phyloP scores from a whole-genome alignment of 2,797 vertebrate species.

The Bovichtus variegatus region DNA sequence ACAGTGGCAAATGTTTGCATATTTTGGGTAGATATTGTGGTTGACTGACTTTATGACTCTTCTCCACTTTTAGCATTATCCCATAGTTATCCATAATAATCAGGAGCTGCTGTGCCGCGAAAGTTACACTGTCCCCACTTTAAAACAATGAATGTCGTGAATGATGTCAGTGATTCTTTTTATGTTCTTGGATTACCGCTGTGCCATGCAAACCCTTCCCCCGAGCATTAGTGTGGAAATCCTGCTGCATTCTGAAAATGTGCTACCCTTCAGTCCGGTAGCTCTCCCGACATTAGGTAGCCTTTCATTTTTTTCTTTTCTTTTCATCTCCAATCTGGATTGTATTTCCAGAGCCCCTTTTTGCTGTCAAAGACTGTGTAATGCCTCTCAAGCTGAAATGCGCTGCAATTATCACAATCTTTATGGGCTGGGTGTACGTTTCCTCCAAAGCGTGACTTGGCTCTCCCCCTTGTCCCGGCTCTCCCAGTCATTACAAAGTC shows the following conservation, averaged over 20 bases:
- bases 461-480: conserved; percentile 26
- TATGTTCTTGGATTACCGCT: conserved; percentile 35
- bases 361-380: conserved; percentile 61
- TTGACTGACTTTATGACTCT: background rate
- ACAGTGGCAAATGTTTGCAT: background rate
- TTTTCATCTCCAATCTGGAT: conserved; percentile 56
- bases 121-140: background rate
- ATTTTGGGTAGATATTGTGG: background rate
- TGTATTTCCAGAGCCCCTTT: conserved; percentile 64
- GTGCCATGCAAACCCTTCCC: conserved; percentile 36
- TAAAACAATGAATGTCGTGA: conserved; percentile 22
- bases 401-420: conserved; percentile 75
- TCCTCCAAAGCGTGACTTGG: conserved; percentile 78
- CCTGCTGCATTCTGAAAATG: conserved; percentile 36
- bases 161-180: conserved; percentile 10
- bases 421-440: conserved; percentile 75
- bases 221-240: conserved; percentile 47
- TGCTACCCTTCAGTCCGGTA: conserved; percentile 54
- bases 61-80: background rate
- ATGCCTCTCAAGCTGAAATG: conserved; percentile 73
- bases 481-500: conserved; percentile 69
- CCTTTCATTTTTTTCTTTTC: conserved; percentile 24
- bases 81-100: conserved; percentile 13
- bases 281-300: conserved; percentile 54
- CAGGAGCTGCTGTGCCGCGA: background rate